phyloP scores from a whole-genome alignment of 2,113 vertebrate genomes.

The Varanus komodoensis region DNA sequence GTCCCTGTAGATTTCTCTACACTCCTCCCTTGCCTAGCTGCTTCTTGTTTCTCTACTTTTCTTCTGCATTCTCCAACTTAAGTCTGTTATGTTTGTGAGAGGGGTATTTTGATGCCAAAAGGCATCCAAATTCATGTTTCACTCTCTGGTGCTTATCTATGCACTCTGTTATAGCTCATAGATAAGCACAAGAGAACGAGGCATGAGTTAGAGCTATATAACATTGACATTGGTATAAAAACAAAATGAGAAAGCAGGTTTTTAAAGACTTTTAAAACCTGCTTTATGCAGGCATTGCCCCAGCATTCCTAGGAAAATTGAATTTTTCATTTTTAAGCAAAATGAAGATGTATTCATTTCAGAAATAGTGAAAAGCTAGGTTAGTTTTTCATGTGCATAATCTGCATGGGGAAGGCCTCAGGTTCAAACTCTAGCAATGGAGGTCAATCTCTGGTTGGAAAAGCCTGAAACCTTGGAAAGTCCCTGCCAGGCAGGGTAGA shows the following conservation, averaged over 20 bases:
- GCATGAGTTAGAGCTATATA: background rate
- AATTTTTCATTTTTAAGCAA: background rate
- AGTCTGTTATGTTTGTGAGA: background rate
- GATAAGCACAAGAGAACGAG: background rate
- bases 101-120: background rate
- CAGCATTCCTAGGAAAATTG: background rate
- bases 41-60: background rate
- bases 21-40: background rate
- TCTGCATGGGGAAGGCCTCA: background rate
- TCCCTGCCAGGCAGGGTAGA: background rate
- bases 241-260: background rate
- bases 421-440: background rate
- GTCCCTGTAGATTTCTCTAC: conserved; percentile 8
- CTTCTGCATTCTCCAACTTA: background rate
- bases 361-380: no score
- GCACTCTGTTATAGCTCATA: conserved; percentile 8
- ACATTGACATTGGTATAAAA: rapidly evolving
- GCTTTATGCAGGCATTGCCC: rapidly evolving
- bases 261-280: rapidly evolving
- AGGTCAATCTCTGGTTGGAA: background rate
- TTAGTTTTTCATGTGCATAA: background rate
- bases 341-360: background rate
- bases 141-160: background rate
- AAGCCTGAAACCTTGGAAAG: background rate
- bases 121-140: background rate